Conservation (phyloP, 2,797 vertebrate species). For the Ctenosaura bakeri region DNA sequence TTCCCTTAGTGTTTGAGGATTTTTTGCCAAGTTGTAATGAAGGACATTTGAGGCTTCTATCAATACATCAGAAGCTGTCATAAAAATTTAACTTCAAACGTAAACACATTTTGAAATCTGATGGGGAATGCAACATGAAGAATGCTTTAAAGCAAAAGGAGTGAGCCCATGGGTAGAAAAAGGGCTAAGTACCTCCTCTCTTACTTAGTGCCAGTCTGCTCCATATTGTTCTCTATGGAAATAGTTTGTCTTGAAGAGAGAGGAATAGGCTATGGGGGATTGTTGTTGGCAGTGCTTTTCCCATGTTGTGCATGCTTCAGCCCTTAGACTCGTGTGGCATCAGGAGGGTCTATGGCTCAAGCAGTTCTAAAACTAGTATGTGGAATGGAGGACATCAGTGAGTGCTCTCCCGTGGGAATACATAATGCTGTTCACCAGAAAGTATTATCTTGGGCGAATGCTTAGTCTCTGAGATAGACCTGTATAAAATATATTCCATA, state of each 20-base stretch:
- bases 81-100: neutral
- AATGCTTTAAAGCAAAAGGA: neutral
- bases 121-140: neutral
- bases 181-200: neutral
- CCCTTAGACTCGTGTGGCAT: neutral
- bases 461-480: neutral
- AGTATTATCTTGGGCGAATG: constrained; percentile 6
- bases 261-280: neutral
- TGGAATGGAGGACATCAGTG: constrained; percentile 20
- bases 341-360: neutral
- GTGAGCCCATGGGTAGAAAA: neutral
- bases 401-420: neutral
- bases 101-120: neutral
- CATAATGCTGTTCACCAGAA: constrained; percentile 18
- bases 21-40: neutral
- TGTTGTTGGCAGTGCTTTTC: neutral
- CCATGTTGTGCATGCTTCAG: neutral
- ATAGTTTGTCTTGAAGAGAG: neutral
- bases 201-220: neutral
- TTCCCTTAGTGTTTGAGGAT: too few relatives aligned
- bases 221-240: neutral
- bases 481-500: constrained; percentile 45
- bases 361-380: constrained; percentile 33
- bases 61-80: neutral
- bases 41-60: neutral